Evolutionary conservation across 2,113 vertebrate species (phyloP), one percentile per base, ranked within the genome.

Genomic region (Corythornis madagascariensis): DNA sequence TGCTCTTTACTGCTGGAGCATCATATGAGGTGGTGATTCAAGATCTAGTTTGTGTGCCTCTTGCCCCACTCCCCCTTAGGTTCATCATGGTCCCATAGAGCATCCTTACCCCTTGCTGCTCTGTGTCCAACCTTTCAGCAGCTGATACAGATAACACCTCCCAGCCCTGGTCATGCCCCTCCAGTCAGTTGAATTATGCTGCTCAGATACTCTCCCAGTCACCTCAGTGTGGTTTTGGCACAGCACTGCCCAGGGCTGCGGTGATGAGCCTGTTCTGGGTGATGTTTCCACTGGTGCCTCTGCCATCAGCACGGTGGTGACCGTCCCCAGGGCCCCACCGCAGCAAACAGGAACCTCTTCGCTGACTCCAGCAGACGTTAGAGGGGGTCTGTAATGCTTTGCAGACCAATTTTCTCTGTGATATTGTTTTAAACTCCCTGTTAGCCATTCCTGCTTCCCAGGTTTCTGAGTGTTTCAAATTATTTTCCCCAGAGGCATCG

Each of bases 401-500:
- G 94, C 96, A 96, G 93, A 86, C 75, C 82, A 77, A 92, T 96
- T 95, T 95, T 93, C 82, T 84, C 55, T 88, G 75, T 80, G 92
- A 93, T 96, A 94, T 91, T 96, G 91, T 96, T 96, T 93, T 93
- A 95, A 95, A 87, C 84, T 83, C 87, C 91, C 77, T 43, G 92
- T 96, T 95, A 93, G 87, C 92, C 64, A 5, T 92, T 94, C 87
- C 89, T 89, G 81, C 92, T 94, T 95, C 94, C 95, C 92, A 96
- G 92, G 94, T 96, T 96, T 94, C 91, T 4, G 71, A 2, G 53
- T 95, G 89, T 93, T 95, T 96, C 96, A 95, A 93, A 96, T 96
- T 95, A 96, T 96, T 96, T 96, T 95, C 96, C 96, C 94, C 91
- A 94, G 95, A 96, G 96, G 91, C 95, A 94, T 93, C 35, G 53